phyloP scores from a whole-genome alignment of 2,113 vertebrate species.

The Peromyscus leucopus region DNA sequence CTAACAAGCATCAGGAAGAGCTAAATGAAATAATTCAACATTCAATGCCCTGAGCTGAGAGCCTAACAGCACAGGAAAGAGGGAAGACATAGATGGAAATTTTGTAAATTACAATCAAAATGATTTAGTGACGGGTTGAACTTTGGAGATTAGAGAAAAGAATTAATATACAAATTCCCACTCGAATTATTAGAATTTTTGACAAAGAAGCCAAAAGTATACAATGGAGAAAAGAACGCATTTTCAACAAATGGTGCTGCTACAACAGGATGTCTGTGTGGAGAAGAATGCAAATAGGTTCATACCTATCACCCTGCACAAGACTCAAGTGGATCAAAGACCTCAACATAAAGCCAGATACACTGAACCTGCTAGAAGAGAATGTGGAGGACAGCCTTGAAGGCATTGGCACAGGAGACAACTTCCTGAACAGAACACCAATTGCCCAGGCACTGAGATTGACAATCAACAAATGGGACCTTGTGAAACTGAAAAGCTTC shows the following conservation, averaged over 20 bases:
- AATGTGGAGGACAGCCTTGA: background rate
- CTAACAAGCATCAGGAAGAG: background rate
- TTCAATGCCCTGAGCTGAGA: background rate
- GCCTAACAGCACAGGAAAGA: background rate
- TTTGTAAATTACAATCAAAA: background rate
- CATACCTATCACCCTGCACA: background rate
- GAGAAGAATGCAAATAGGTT: background rate
- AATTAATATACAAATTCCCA: background rate
- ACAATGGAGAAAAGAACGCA: background rate
- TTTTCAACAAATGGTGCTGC: background rate
- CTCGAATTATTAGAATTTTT: background rate
- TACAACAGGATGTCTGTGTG: background rate
- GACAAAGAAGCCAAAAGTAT: background rate
- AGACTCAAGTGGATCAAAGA: background rate
- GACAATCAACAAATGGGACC: background rate
- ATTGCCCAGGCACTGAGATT: background rate
- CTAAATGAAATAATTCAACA: background rate
- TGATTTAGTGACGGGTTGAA: background rate
- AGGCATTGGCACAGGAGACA: background rate
- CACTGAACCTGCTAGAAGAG: background rate
- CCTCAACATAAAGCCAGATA: background rate
- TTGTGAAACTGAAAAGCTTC: background rate
- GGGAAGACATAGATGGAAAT: background rate
- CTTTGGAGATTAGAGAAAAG: background rate
- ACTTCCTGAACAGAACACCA: background rate